Evolutionary conservation across 2,888 invertebrate genomes (phyloP), one percentile per base, ranked within the genome.

Genomic region (Craniophora ligustri): DNA sequence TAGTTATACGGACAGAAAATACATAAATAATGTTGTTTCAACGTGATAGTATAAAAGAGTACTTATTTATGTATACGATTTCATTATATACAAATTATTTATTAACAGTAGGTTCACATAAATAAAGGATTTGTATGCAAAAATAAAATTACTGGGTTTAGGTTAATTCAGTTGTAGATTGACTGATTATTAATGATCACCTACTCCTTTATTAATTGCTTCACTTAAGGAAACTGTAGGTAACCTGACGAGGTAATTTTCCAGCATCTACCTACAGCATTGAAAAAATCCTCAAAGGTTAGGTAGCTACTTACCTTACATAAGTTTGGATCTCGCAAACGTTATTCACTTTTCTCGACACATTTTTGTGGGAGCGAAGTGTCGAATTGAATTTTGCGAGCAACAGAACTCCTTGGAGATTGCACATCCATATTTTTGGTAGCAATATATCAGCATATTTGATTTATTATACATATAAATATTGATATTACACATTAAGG

Each of bases 271-370:
- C n/a, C n/a, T n/a, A n/a, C n/a, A n/a, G n/a, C n/a, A n/a, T n/a
- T n/a, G n/a, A n/a, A 26, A 26, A n/a, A 26, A n/a, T 26, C 26
- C 26, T 26, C n/a, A n/a, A n/a, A 21, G 26, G 50, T 61, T 50
- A 72, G 72, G 50, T 65, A 49, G 44, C 63, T 45, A n/a, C n/a
- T n/a, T n/a, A n/a, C n/a, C n/a, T n/a, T n/a, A 44, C 47, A 48
- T 59, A 68, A 68, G 61, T 70, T 68, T 51, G 51, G 65, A 48
- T 46, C 46, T 34, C 44, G 54, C 64, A 67, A 50, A 58, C 61
- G 71, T 71, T 66, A 66, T 71, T 63, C 59, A 65, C 54, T 62
- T 66, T 71, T 53, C 54, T 60, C 60, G 48, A 56, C 54, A 70
- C 58, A 70, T 73, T 73, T 66, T 63, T 54, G 57, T 47, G 53